A percentile compares a stretch with the other conserved stretches of the same genome.
Evolutionary conservation across 2,797 vertebrate species (phyloP).

Genomic region (Aulostomus chinensis): DNA sequence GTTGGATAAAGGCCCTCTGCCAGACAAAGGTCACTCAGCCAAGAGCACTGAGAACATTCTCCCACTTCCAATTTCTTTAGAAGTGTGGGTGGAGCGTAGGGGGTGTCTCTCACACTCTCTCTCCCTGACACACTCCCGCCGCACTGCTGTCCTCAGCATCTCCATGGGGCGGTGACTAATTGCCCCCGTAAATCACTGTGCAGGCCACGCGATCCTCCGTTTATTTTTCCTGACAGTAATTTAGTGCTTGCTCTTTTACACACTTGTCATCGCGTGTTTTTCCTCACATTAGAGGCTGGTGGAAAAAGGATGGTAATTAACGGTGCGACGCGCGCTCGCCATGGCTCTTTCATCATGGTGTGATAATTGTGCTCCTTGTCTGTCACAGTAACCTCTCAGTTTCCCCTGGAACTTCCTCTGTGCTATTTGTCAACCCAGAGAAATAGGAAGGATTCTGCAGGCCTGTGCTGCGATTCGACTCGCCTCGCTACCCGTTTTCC

Average conservation of each 20-base stretch:
- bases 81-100: conserved; percentile 55
- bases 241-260: conserved; percentile 99
- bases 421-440: conserved; percentile 95
- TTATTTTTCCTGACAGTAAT: conserved; percentile 99
- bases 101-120: conserved; percentile 66
- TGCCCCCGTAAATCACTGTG: conserved; percentile 98
- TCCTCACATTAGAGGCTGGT: conserved; percentile 99
- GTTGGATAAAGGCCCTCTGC: conserved; percentile 48
- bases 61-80: conserved; percentile 45
- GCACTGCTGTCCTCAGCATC: conserved; percentile 90
- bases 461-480: conserved; percentile 71
- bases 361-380: conserved; percentile 99
- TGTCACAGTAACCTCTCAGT: conserved; percentile 94
- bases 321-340: conserved; percentile 87
- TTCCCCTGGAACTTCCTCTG: conserved; percentile 81
- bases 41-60: conserved; percentile 58
- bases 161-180: conserved; percentile 97
- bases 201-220: conserved; percentile 88
- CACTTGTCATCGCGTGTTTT: conserved; percentile 99
- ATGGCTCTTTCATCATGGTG: conserved; percentile 98
- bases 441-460: conserved; percentile 66
- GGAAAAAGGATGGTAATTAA: conserved; percentile 99
- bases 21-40: conserved; percentile 71
- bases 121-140: conserved; percentile 72
- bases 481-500: conserved; percentile 73